A percentile compares a stretch with the other conserved stretches of the same genome.
Evolutionary conservation across 2,888 invertebrate genomes (phyloP).

Genomic region (Malthinus seriepunctatus): DNA sequence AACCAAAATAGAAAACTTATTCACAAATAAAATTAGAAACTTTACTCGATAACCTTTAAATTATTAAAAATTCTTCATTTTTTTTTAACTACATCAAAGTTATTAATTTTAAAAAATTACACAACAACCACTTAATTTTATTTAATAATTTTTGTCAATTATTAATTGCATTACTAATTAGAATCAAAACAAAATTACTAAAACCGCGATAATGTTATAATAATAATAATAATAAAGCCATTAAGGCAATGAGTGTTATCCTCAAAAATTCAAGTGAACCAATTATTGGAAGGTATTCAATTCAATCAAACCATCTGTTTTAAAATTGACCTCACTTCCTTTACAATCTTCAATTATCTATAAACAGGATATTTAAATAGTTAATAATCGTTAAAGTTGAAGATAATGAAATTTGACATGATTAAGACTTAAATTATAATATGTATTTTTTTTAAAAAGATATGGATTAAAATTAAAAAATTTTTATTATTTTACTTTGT

Average conservation of each 20-base stretch:
- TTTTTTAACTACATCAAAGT: background rate
- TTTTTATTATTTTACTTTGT: no score
- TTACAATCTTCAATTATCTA: slow-evolving; percentile 9
- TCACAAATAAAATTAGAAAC: slow-evolving; percentile 25
- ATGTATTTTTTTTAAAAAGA: no score
- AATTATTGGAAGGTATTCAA: slow-evolving; percentile 15
- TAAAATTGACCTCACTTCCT: slow-evolving; percentile 21
- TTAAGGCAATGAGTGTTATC: slow-evolving; percentile 5
- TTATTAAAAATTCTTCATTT: background rate
- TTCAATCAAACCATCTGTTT: slow-evolving; percentile 14
- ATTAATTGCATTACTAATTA: no score
- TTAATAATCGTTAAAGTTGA: slow-evolving; percentile 3
- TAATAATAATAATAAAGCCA: background rate
- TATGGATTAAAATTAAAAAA: no score
- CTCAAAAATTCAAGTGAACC: slow-evolving; percentile 5
- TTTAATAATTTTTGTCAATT: no score
- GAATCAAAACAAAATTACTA: background rate
- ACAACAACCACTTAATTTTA: no score
- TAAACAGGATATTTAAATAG: slow-evolving; percentile 10
- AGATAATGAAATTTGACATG: background rate
- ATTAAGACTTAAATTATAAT: no score
- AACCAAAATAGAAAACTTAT: slow-evolving; percentile 17
- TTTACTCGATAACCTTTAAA: slow-evolving; percentile 10
- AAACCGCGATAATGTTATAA: background rate
- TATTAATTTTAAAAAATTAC: background rate